A percentile compares a stretch with the other conserved stretches of the same genome.
These are phyloP conservation scores for Dynastes tityus DNA, from an alignment of 2,888 invertebrate species.

Conservation along the genomic window DNA sequence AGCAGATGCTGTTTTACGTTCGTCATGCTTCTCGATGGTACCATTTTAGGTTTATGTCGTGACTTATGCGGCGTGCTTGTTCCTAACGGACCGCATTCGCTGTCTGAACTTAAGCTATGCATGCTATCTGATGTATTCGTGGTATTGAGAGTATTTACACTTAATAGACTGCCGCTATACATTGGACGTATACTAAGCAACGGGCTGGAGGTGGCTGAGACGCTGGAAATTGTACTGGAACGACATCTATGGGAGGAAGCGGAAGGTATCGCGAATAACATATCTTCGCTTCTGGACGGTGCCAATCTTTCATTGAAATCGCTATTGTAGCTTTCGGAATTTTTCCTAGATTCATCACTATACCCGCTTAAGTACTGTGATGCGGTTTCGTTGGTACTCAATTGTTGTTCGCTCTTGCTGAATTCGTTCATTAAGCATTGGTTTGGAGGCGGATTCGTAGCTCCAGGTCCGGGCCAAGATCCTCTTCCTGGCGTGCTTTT, in stretches of 20 bases:
- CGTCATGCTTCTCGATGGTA: constrained; percentile 77
- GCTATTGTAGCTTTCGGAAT: constrained; percentile 66
- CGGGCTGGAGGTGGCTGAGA: constrained; percentile 81
- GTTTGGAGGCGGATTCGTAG: constrained; percentile 72
- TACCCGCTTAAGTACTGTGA: constrained; percentile 75
- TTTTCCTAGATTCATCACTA: constrained; percentile 67
- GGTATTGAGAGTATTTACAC: constrained; percentile 76
- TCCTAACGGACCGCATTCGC: constrained; percentile 73
- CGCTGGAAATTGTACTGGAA: constrained; percentile 75
- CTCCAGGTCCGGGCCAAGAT: constrained; percentile 89
- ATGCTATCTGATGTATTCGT: constrained; percentile 77
- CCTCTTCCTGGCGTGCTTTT: constrained; percentile 86
- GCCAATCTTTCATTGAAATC: constrained; percentile 74
- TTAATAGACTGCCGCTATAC: constrained; percentile 77
- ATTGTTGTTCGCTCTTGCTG: constrained; percentile 88
- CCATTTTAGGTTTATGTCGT: constrained; percentile 73
- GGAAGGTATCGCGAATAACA: constrained; percentile 71
- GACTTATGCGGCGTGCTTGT: constrained; percentile 71
- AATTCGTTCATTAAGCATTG: constrained; percentile 73
- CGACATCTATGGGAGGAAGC: constrained; percentile 57
- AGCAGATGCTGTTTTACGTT: constrained; percentile 72
- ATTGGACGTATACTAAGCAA: constrained; percentile 76
- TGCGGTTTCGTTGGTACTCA: constrained; percentile 74
- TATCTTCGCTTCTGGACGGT: constrained; percentile 87
- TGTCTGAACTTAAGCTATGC: constrained; percentile 79